phyloP scores from a whole-genome alignment of 2,797 vertebrate species.

The Notolabrus celidotus region DNA sequence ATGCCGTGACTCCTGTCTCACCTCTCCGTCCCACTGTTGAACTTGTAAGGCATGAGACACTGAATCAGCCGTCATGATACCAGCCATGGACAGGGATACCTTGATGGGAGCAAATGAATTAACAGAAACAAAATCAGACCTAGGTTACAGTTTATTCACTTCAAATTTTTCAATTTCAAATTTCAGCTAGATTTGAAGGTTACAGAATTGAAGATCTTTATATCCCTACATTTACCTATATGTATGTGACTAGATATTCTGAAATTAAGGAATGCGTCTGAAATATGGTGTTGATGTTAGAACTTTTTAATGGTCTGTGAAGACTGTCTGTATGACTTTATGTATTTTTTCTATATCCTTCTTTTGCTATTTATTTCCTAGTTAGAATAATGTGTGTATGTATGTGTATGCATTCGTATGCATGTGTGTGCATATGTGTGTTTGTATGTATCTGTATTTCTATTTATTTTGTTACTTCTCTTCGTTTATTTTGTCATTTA shows the following conservation, averaged over 20 bases:
- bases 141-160: neutral
- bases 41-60: slow-evolving; percentile 96
- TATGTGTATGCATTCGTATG: too few relatives aligned
- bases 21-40: slow-evolving; percentile 98
- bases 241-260: neutral
- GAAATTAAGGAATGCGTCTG: neutral
- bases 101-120: slow-evolving; percentile 55
- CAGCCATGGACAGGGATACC: slow-evolving; percentile 94
- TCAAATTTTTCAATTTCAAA: too few relatives aligned
- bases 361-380: too few relatives aligned
- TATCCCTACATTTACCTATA: too few relatives aligned
- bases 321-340: too few relatives aligned
- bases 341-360: too few relatives aligned
- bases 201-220: neutral
- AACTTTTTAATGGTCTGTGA: too few relatives aligned
- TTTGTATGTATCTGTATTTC: too few relatives aligned
- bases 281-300: neutral
- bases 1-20: slow-evolving; percentile 94
- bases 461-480: too few relatives aligned
- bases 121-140: slow-evolving; percentile 29
- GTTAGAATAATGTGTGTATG: too few relatives aligned
- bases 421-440: too few relatives aligned
- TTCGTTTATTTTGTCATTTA: too few relatives aligned
- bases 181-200: neutral
- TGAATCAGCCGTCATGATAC: slow-evolving; percentile 95